Evolutionary conservation across 2,888 invertebrate genomes (phyloP), one percentile per base, ranked within the genome.

Genomic region (Ischnura elegans): DNA sequence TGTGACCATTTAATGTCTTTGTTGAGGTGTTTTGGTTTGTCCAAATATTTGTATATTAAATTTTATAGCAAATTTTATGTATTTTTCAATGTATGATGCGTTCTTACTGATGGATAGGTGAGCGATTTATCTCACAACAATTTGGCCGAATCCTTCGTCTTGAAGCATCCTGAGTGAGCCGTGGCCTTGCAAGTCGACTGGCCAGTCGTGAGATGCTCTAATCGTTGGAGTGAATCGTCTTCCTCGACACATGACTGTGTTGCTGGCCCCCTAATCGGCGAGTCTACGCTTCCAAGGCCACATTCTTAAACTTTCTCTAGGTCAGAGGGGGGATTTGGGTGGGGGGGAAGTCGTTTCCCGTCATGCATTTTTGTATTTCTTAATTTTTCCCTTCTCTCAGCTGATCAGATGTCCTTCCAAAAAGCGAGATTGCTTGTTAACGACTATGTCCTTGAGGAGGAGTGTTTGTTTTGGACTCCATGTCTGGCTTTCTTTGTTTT

Each of bases 271-370:
- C 46, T 86, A 86, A 86, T 86, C 86, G 86, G 43, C 46, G 45
- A 45, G 45, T 86, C 86, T 45, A 45, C 46, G 29, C 29, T 29
- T 61, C 29, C 76, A 16, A 76, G 76, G 76, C 76, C 76, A 76
- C 76, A 36, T 29, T 86, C 86, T 86, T 86, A 86, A 86, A 86
- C 86, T 45, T 86, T 86, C 86, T 45, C 86, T 86, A 45, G 86
- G 86, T 86, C 86, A 86, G 25, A 46, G n/a, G 86, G 25, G 45
- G 51, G 19, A 8, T 13, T 13, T 13, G 8, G 51, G 8, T 51
- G 51, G 13, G 51, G 8, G 36, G 43, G 85, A 85, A 43, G 85
- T 4, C 36, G 8, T 45, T 21, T 43, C 25, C 46, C 25, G 36
- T 8, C 86, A 45, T 10, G 25, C 25, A 25, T 45, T 86, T 86